Evolutionary conservation across 2,797 vertebrate species (phyloP).

Genomic region (Martes flavigula): DNA sequence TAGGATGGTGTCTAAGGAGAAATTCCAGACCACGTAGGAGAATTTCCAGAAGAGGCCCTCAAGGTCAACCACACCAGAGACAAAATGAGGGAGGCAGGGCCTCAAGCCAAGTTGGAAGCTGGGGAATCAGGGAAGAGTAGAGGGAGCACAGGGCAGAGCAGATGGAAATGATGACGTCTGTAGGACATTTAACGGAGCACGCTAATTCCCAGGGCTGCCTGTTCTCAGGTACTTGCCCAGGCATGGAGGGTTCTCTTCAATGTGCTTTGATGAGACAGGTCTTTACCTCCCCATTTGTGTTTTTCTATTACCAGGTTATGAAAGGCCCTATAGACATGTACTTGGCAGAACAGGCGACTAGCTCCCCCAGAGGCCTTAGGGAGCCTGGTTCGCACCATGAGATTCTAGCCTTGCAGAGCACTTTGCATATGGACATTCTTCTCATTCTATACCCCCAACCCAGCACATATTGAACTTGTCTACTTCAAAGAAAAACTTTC

Average conservation of each 20-base stretch:
- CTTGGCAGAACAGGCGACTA: background rate
- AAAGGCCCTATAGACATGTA: background rate
- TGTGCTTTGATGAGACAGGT: background rate
- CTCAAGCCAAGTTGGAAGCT: background rate
- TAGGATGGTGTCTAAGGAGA: background rate
- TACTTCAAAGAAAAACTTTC: background rate
- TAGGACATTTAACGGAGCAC: background rate
- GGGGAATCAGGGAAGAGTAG: background rate
- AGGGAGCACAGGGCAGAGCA: background rate
- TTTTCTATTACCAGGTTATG: background rate
- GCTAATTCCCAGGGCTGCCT: background rate
- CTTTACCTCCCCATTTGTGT: background rate
- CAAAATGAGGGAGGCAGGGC: background rate
- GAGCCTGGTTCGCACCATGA: background rate
- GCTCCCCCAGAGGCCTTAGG: background rate
- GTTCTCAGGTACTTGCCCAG: background rate
- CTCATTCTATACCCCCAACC: background rate
- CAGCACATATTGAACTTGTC: background rate
- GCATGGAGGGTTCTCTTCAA: background rate
- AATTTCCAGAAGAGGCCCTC: background rate
- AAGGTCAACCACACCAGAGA: background rate
- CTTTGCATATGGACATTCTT: background rate
- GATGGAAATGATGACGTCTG: no score
- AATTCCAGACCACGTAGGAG: background rate
- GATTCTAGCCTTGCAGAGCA: background rate